Percentiles rank a stretch among this genome's conserved stretches.
phyloP scores from a whole-genome alignment of 2,797 vertebrate species.

The Notoglanidium macrostoma region DNA sequence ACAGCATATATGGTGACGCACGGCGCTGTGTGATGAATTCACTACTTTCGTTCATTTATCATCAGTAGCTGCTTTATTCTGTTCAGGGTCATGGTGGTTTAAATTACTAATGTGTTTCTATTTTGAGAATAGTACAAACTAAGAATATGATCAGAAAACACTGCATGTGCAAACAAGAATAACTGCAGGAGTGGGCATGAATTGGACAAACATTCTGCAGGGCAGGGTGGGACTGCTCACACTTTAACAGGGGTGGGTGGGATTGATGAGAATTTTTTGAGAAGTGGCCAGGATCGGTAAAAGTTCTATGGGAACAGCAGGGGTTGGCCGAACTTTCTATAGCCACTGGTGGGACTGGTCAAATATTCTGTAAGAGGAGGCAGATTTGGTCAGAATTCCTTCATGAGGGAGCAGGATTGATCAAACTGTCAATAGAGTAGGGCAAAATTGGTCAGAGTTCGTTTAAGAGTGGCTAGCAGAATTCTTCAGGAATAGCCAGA shows the following conservation, averaged over 20 bases:
- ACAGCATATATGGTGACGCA: not conserved
- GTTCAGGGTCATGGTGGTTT: not conserved
- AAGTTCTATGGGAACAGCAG: not conserved
- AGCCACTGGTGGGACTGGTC: not conserved
- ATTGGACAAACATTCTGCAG: not conserved
- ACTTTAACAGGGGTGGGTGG: not conserved
- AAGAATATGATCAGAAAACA: not conserved
- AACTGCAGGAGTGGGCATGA: not conserved
- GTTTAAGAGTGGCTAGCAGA: not conserved
- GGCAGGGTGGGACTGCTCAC: not conserved
- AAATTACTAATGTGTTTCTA: not conserved
- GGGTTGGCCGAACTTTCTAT: not conserved
- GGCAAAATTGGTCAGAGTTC: not conserved
- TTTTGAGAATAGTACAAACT: not conserved
- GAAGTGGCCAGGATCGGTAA: not conserved
- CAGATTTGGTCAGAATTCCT: not conserved
- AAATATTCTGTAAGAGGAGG: not conserved
- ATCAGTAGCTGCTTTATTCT: not conserved
- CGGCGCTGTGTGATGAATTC: not conserved
- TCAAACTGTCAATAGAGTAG: not conserved
- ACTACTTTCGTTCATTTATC: not conserved
- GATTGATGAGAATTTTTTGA: not conserved
- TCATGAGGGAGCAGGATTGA: no score
- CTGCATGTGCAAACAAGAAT: not conserved
- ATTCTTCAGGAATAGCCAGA: not conserved